A percentile compares a stretch with the other conserved stretches of the same genome.
phyloP scores from a whole-genome alignment of 2,113 vertebrate genomes.

The Sciurus niger region DNA sequence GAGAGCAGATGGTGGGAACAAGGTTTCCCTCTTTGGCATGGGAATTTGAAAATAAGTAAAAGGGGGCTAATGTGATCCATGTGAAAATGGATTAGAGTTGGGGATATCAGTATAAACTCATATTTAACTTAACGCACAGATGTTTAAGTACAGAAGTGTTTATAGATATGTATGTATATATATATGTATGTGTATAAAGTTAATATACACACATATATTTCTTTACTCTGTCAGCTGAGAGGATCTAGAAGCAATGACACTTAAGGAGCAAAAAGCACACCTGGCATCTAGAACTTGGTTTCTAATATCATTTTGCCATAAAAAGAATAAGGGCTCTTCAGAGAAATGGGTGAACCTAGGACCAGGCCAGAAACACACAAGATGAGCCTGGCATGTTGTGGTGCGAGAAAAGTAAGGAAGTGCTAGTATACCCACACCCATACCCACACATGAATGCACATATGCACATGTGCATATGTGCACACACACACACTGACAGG shows the following conservation, averaged over 20 bases:
- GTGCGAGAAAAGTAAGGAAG: slow-evolving; percentile 28
- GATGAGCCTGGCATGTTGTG: not conserved
- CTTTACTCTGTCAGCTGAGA: slow-evolving; percentile 35
- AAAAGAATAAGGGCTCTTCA: not conserved
- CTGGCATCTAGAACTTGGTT: slow-evolving; percentile 45
- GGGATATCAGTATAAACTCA: slow-evolving; percentile 33
- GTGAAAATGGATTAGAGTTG: slow-evolving; percentile 36
- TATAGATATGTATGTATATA: not conserved
- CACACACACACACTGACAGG: not conserved
- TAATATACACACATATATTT: slow-evolving; percentile 45
- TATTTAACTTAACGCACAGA: slow-evolving; percentile 49
- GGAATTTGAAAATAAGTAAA: slow-evolving; percentile 54
- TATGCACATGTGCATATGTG: not conserved
- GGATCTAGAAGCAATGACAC: not conserved
- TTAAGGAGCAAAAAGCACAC: not conserved
- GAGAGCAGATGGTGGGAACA: slow-evolving; percentile 51
- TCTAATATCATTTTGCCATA: slow-evolving; percentile 47
- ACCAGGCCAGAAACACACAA: not conserved
- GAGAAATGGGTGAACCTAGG: slow-evolving; percentile 32
- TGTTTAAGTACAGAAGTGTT: slow-evolving; percentile 6
- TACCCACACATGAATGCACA: not conserved
- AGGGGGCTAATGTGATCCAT: slow-evolving; percentile 37
- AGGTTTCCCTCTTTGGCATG: slow-evolving; percentile 52
- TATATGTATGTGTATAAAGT: not conserved
- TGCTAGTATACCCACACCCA: not conserved